A percentile compares a stretch with the other conserved stretches of the same genome.
These are phyloP conservation scores for Drosophila lutescens DNA, from an alignment of 2,888 invertebrate genomes.

Conservation along the genomic window DNA sequence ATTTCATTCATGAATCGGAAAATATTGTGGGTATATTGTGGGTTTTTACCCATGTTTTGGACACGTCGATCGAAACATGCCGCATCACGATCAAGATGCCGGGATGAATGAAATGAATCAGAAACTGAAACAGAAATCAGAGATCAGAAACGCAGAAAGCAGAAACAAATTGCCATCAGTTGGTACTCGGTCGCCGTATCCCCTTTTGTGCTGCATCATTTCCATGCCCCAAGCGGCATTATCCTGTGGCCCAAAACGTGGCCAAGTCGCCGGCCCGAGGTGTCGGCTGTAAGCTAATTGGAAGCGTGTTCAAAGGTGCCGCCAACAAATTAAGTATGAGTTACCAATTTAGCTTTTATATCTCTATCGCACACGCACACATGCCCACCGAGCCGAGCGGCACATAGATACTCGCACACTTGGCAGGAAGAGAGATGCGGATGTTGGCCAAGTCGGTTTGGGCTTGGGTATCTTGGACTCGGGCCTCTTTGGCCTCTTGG, in stretches of 20 bases:
- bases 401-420: constrained; percentile 29
- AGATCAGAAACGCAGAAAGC: constrained; percentile 13
- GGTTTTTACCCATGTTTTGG: constrained; percentile 7
- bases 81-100: constrained; percentile 53
- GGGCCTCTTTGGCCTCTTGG: constrained; percentile 51
- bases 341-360: constrained; percentile 84
- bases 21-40: constrained; percentile 14
- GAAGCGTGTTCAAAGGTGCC: constrained; percentile 84
- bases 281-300: constrained; percentile 85
- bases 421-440: constrained; percentile 48
- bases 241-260: constrained; percentile 58
- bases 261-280: constrained; percentile 74
- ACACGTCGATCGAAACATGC: constrained; percentile 56
- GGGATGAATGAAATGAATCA: constrained; percentile 65
- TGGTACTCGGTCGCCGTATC: constrained; percentile 23
- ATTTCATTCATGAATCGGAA: constrained; percentile 65
- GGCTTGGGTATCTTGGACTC: constrained; percentile 16
- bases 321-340: constrained; percentile 84
- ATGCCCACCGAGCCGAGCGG: constrained; percentile 21
- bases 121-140: constrained; percentile 39
- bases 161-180: constrained; percentile 66
- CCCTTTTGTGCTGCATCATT: constrained; percentile 68
- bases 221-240: constrained; percentile 58
- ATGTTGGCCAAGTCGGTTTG: constrained; percentile 40
- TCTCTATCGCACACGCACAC: constrained; percentile 79